phyloP scores from a whole-genome alignment of 2,797 vertebrate genomes.

The Melanotaenia pygmaea region DNA sequence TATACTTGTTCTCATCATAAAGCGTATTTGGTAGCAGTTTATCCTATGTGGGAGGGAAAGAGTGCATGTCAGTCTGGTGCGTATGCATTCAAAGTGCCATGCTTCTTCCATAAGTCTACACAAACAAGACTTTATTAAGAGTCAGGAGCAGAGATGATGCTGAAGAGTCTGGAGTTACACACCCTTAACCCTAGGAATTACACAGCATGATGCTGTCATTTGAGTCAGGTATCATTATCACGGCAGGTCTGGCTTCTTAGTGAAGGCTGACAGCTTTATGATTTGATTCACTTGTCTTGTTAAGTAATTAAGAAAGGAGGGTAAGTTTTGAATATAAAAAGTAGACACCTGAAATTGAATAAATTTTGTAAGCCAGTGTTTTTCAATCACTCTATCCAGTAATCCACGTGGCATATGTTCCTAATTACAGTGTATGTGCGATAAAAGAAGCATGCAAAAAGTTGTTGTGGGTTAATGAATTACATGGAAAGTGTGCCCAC shows the following conservation, averaged over 20 bases:
- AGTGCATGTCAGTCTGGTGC: constrained; percentile 70
- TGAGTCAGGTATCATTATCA: constrained; percentile 73
- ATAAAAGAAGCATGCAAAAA: background rate
- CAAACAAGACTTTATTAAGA: constrained; percentile 71
- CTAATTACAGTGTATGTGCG: constrained; percentile 9
- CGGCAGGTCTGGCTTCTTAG: constrained; percentile 66
- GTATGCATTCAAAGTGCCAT: constrained; percentile 87
- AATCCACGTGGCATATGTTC: constrained; percentile 3
- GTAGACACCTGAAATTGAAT: constrained; percentile 27
- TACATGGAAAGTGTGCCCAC: background rate
- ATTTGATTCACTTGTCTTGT: constrained; percentile 71
- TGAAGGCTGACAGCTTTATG: constrained; percentile 71
- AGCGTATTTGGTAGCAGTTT: constrained; percentile 61
- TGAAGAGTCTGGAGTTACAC: constrained; percentile 69
- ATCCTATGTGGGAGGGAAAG: constrained; percentile 70
- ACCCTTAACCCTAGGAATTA: constrained; percentile 74
- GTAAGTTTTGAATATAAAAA: constrained; percentile 44
- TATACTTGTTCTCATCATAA: constrained; percentile 64
- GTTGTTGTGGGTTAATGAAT: constrained; percentile 19
- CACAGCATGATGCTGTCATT: constrained; percentile 73
- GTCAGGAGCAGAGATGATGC: constrained; percentile 55
- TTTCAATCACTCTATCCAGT: background rate
- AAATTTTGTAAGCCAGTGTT: constrained; percentile 6
- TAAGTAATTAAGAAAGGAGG: constrained; percentile 66
- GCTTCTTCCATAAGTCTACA: constrained; percentile 83